These are phyloP conservation scores for Hafferia zeledoni DNA, from an alignment of 2,797 vertebrate genomes.

Conservation along the genomic window DNA sequence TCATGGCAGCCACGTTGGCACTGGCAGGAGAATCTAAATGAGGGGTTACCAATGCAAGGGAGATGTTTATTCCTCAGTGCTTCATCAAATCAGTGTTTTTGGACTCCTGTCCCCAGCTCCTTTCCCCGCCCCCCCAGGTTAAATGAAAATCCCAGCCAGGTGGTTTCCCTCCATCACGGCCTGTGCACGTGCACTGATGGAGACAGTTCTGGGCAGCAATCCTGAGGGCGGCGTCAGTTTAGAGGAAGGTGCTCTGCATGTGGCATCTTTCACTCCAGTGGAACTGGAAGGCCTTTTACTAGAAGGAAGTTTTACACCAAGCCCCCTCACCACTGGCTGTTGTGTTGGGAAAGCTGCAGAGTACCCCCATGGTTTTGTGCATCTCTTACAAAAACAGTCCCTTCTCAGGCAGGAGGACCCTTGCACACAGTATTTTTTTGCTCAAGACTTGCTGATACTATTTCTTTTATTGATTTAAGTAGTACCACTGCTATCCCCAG, in stretches of 20 bases:
- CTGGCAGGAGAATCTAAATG: background rate
- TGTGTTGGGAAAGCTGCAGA: background rate
- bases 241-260: background rate
- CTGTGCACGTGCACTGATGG: background rate
- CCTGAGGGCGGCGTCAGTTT: rapidly evolving
- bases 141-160: background rate
- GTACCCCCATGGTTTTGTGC: background rate
- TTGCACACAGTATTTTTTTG: background rate
- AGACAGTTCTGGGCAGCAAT: background rate
- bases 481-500: background rate
- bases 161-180: background rate
- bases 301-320: background rate
- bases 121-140: background rate
- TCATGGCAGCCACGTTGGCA: background rate
- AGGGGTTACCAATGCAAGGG: background rate
- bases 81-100: background rate
- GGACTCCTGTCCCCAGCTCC: background rate
- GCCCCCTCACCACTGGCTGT: background rate
- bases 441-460: background rate
- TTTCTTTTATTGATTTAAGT: background rate
- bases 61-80: background rate
- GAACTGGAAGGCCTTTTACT: background rate
- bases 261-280: background rate
- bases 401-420: background rate
- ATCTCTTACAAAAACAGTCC: background rate